phyloP scores from a whole-genome alignment of 2,888 invertebrate genomes.

The Ennomos erosarius region DNA sequence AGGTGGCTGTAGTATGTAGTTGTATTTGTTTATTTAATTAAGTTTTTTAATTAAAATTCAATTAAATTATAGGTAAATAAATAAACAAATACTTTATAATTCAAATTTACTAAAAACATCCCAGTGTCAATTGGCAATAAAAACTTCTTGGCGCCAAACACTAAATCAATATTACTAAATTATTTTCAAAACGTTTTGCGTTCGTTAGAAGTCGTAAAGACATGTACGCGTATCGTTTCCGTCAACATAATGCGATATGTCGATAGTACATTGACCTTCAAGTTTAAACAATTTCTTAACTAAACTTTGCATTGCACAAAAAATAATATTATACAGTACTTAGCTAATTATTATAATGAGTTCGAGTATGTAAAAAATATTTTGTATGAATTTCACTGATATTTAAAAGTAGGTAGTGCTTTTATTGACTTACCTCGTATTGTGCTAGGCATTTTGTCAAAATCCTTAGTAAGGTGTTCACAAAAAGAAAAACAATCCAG shows the following conservation, averaged over 20 bases:
- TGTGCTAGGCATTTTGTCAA: conserved; percentile 81
- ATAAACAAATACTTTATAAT: too few species aligned
- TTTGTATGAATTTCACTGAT: too few species aligned
- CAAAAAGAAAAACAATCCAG: conserved; percentile 55
- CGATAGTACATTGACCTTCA: conserved; percentile 61
- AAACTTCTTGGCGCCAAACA: not conserved
- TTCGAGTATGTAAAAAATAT: too few species aligned
- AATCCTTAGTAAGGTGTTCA: conserved; percentile 55
- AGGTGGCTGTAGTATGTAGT: too few species aligned
- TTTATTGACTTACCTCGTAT: conserved; percentile 69
- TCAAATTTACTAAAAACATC: too few species aligned
- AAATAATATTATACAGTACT: too few species aligned
- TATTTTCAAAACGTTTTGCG: conserved; percentile 5
- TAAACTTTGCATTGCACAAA: conserved; percentile 1
- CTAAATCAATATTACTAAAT: conserved; percentile 6
- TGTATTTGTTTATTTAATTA: too few species aligned
- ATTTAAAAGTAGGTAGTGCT: too few species aligned
- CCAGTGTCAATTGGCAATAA: too few species aligned
- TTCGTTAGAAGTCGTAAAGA: conserved; percentile 10
- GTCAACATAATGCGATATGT: conserved; percentile 57
- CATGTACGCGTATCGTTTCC: conserved; percentile 47
- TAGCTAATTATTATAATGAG: too few species aligned
- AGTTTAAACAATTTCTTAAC: conserved; percentile 24
- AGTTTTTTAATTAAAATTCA: too few species aligned
- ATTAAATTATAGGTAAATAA: too few species aligned